A percentile compares a stretch with the other conserved stretches of the same genome.
These are phyloP conservation scores for Cynaeus angustus DNA, from an alignment of 2,888 invertebrate species.

Conservation along the genomic window DNA sequence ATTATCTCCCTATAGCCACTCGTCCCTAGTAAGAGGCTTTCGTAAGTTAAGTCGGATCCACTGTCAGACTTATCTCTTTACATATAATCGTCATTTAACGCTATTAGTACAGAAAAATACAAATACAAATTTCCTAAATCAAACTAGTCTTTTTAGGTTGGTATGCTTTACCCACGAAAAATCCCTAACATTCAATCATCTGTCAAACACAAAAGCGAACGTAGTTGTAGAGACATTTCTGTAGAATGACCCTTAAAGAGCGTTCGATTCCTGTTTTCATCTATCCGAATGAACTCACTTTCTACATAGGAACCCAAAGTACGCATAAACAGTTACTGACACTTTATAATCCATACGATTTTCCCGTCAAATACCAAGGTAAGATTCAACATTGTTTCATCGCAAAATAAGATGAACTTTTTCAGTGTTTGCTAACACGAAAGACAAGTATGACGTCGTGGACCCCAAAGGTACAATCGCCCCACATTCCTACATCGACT, in stretches of 20 bases:
- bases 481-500: conserved; percentile 84
- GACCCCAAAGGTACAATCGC: conserved; percentile 87
- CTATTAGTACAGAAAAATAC: too few relatives aligned
- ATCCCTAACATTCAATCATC: too few relatives aligned
- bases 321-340: conserved; percentile 88
- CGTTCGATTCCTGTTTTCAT: conserved; percentile 87
- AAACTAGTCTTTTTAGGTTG: too few relatives aligned
- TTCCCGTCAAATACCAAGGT: conserved; percentile 88
- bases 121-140: too few relatives aligned
- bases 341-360: conserved; percentile 90
- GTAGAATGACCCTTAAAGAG: conserved; percentile 54
- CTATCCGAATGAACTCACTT: conserved; percentile 84
- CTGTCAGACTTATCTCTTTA: too few relatives aligned
- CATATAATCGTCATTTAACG: too few relatives aligned
- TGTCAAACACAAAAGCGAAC: not conserved
- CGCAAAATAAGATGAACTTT: not conserved
- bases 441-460: conserved; percentile 85
- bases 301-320: conserved; percentile 83
- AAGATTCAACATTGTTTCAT: conserved; percentile 48
- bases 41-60: too few relatives aligned
- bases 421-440: conserved; percentile 82
- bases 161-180: too few relatives aligned
- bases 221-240: not conserved
- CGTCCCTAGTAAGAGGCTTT: too few relatives aligned
- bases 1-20: too few relatives aligned